Evolutionary conservation across 2,113 vertebrate genomes (phyloP), one percentile per base, ranked within the genome.

Genomic region (Amazona guildingii): DNA sequence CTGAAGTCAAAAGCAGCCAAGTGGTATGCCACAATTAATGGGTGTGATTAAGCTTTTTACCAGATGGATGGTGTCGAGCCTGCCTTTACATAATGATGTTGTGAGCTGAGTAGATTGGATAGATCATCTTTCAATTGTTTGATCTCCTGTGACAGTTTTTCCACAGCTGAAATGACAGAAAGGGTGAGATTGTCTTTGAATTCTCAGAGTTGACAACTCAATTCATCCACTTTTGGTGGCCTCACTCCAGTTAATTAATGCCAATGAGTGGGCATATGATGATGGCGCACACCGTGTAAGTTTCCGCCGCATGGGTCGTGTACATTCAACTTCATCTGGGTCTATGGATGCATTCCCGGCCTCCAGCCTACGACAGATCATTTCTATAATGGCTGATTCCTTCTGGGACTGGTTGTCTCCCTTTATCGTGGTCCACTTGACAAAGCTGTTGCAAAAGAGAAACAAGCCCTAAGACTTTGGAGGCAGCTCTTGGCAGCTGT

Each of bases 21-120:
- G 33, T 10, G 57, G 33, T 35, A 35, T 35, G 13, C 99, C 99
- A 25, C 98, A 99, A 83, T 95, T 99, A 75, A 97, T 99, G 97
- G 99, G 98, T 43, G 97, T 94, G 1, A 98, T 99, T 84, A 99
- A 99, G 94, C 91, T 99, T 76, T 99, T 98, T 75, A 99, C 99
- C 0, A 98, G 99, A 19, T 98, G 98, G 96, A 98, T 98, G 73
- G 99, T 99, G 84, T 98, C 98, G 2, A 99, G 98, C 88, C 98
- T 99, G 72, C 99, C 99, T 11, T 97, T 99, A 49, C 99, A 99
- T 92, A 98, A 98, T 7, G 99, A 99, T 95, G 96, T 35, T 59
- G 13, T 13, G n/a, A 59, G 33, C 57, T 24, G 21, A 9, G 10
- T 59, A 35, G 33, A 59, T 35, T 9, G 14, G 20, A n/a, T 23